These are phyloP conservation scores for Sterrhoptilus dennistouni DNA, from an alignment of 2,113 vertebrate genomes.

Conservation along the genomic window DNA sequence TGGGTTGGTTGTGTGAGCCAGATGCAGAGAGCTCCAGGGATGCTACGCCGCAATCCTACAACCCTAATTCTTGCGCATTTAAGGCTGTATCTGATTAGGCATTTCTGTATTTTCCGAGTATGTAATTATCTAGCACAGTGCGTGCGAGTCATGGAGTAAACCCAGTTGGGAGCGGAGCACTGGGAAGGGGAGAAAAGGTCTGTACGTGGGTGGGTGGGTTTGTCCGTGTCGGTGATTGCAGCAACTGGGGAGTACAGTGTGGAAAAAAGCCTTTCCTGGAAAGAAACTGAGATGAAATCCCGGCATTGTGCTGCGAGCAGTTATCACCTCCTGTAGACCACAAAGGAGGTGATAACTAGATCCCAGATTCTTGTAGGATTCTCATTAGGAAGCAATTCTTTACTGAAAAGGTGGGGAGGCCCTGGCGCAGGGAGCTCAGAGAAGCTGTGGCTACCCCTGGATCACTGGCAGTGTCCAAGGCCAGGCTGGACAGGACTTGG, in stretches of 20 bases:
- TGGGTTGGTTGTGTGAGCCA: background rate
- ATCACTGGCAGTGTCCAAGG: background rate
- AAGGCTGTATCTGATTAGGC: background rate
- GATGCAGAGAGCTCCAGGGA: background rate
- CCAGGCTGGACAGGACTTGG: accelerated
- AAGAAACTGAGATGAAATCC: background rate
- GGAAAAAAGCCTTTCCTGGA: background rate
- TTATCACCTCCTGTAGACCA: background rate
- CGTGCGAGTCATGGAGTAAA: background rate
- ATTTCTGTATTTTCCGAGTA: background rate
- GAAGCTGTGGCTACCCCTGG: background rate
- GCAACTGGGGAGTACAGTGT: accelerated
- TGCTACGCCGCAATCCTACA: background rate
- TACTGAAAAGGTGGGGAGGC: background rate
- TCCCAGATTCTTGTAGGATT: background rate
- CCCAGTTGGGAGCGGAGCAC: background rate
- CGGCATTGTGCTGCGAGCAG: background rate
- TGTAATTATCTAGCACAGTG: background rate
- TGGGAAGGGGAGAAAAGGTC: background rate
- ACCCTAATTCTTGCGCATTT: background rate
- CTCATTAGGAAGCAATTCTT: background rate
- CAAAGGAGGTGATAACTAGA: background rate
- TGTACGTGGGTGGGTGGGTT: background rate
- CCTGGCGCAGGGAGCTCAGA: background rate
- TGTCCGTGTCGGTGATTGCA: background rate